Evolutionary conservation across 2,797 vertebrate species (phyloP).

Genomic region (Masticophis lateralis): DNA sequence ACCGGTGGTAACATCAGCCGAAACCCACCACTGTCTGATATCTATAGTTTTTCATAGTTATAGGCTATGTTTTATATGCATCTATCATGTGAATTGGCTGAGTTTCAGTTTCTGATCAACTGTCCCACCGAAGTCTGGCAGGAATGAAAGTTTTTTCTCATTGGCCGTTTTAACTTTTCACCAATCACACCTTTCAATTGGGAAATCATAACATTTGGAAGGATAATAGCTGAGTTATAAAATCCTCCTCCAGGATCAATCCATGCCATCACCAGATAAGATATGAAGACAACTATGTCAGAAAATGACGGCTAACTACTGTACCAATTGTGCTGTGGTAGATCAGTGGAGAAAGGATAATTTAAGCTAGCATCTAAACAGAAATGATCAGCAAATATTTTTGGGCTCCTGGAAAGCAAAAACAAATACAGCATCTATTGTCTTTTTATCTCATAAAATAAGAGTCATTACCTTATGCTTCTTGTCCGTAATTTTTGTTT

Average conservation of each 20-base stretch:
- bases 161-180: not conserved
- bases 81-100: not conserved
- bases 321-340: not conserved
- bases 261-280: not conserved
- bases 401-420: not conserved
- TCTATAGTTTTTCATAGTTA: slow-evolving; percentile 11
- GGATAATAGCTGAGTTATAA: not conserved
- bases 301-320: not conserved
- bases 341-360: not conserved
- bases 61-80: not conserved
- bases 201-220: not conserved
- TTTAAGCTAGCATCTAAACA: not conserved
- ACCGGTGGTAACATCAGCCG: too few relatives aligned
- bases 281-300: not conserved
- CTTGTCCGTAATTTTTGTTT: not conserved
- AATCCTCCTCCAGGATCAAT: not conserved
- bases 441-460: not conserved
- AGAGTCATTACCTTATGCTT: not conserved
- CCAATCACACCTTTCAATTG: not conserved
- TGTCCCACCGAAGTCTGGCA: not conserved
- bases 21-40: not conserved
- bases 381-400: not conserved
- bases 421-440: not conserved
- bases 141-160: not conserved
- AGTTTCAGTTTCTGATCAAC: not conserved